phyloP scores from a whole-genome alignment of 1,140 invertebrate species.

The Lepidurus apus region DNA sequence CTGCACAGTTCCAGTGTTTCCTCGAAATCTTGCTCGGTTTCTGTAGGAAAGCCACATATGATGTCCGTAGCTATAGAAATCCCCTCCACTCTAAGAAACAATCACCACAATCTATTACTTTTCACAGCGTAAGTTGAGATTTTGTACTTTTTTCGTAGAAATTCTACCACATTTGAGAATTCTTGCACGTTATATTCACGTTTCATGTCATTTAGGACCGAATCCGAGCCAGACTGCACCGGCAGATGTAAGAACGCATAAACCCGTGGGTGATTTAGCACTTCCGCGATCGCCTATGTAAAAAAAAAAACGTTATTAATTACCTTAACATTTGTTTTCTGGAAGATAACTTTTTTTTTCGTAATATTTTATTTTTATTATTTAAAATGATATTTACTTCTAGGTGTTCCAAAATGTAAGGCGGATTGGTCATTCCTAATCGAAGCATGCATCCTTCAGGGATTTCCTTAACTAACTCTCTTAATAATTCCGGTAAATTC shows the following conservation, averaged over 20 bases:
- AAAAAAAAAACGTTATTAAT: neutral
- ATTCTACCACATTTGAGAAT: conserved; percentile 85
- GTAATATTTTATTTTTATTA: neutral
- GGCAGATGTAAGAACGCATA: conserved; percentile 96
- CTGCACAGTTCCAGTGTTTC: conserved; percentile 77
- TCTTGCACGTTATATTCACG: conserved; percentile 84
- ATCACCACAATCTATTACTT: conserved; percentile 32
- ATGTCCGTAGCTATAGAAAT: conserved; percentile 96
- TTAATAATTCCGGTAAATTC: conserved; percentile 77
- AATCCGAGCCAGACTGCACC: conserved; percentile 92
- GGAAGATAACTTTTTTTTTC: neutral
- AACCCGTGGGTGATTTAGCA: conserved; percentile 80
- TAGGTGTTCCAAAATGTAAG: conserved; percentile 92
- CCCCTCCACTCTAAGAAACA: conserved; percentile 61
- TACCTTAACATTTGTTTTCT: neutral
- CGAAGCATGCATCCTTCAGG: conserved; percentile 82
- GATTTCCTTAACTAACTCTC: conserved; percentile 81
- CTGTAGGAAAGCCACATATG: conserved; percentile 97
- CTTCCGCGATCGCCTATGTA: conserved; percentile 72
- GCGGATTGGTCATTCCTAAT: conserved; percentile 96
- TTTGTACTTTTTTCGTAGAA: conserved; percentile 62
- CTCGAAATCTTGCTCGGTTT: conserved; percentile 85
- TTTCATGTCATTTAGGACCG: conserved; percentile 91
- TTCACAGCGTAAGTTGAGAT: neutral
- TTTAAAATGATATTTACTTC: conserved; percentile 49